Evolutionary conservation across 1,140 invertebrate genomes (phyloP).

Genomic region (Polypedilum vanderplanki): DNA sequence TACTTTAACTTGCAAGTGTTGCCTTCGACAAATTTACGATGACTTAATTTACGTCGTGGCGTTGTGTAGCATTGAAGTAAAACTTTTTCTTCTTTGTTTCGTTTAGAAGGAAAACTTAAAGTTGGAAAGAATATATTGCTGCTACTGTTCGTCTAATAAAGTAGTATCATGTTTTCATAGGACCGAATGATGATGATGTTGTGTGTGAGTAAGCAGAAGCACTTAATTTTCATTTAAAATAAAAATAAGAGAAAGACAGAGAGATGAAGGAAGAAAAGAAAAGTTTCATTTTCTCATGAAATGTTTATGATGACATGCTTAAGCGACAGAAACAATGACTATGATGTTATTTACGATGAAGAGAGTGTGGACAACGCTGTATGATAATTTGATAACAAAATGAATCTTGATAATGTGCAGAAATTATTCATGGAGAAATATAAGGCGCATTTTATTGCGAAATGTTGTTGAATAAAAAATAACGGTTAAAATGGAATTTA

Average conservation of each 20-base stretch:
- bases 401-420: background rate
- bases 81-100: background rate
- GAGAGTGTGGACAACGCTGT: background rate
- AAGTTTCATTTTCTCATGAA: background rate
- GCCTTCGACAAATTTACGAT: constrained; percentile 4
- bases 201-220: background rate
- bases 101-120: background rate
- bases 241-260: background rate
- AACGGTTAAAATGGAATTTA: too few species aligned
- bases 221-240: constrained; percentile 9
- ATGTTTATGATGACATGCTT: constrained; percentile 17
- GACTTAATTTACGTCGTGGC: background rate
- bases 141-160: background rate
- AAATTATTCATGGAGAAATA: too few species aligned
- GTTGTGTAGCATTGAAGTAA: background rate
- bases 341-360: background rate
- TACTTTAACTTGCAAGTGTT: background rate
- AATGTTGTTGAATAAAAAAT: too few species aligned
- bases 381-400: background rate
- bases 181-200: too few species aligned
- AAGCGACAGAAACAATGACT: background rate
- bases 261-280: background rate
- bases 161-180: background rate
- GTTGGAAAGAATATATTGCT: background rate
- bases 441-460: too few species aligned